These are phyloP conservation scores for Amia ocellicauda DNA, from an alignment of 2,113 vertebrate species.

Conservation along the genomic window DNA sequence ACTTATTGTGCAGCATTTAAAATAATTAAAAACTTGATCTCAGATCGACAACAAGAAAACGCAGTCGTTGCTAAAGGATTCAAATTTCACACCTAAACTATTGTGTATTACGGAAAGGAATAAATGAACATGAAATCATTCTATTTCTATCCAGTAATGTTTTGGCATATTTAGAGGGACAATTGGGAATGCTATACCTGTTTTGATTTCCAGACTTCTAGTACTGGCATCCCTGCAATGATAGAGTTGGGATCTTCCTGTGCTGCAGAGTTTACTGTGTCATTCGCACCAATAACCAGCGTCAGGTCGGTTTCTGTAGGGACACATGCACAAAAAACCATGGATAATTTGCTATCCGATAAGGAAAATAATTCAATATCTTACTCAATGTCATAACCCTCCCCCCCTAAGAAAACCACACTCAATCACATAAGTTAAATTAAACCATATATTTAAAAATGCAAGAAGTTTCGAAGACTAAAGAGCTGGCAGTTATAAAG, in stretches of 20 bases:
- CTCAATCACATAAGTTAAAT: constrained; percentile 58
- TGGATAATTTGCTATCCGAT: constrained; percentile 30
- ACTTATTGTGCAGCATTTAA: no score
- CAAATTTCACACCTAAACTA: no score
- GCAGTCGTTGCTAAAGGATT: no score
- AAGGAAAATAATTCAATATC: constrained; percentile 38
- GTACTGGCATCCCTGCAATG: constrained; percentile 95
- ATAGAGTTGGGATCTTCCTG: constrained; percentile 97
- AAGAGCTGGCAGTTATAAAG: constrained; percentile 52
- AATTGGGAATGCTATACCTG: constrained; percentile 77
- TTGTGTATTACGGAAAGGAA: no score
- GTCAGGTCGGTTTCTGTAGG: constrained; percentile 86
- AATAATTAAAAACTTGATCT: no score
- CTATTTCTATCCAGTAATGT: no score
- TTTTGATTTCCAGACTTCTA: constrained; percentile 98
- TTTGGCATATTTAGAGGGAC: no score
- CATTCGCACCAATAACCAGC: constrained; percentile 94
- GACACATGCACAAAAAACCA: constrained; percentile 10
- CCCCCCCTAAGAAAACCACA: not conserved
- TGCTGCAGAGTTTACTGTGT: constrained; percentile 94
- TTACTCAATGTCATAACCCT: constrained; percentile 40
- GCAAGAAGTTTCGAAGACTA: constrained; percentile 29
- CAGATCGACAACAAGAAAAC: no score
- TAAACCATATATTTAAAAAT: constrained; percentile 58
- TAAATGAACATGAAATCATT: no score